These are phyloP conservation scores for Perognathus longimembris DNA, from an alignment of 2,113 vertebrate genomes.

Conservation along the genomic window DNA sequence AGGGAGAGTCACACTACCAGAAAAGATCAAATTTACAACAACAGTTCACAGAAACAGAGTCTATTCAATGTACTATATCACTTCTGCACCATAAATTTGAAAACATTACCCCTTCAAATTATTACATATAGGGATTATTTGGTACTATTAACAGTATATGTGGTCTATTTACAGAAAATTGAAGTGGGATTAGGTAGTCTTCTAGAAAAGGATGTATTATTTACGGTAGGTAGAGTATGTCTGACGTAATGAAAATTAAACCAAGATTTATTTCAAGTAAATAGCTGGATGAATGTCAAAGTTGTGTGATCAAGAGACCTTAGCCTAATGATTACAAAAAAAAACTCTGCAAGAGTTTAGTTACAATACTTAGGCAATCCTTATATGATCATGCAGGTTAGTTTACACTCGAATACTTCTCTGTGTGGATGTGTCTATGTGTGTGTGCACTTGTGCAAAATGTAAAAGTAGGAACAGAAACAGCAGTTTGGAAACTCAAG, in stretches of 20 bases:
- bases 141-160: neutral
- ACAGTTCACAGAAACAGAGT: neutral
- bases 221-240: neutral
- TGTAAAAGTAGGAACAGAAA: neutral
- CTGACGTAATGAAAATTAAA: neutral
- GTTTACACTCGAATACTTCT: neutral
- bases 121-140: neutral
- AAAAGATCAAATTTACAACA: neutral
- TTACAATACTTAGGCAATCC: neutral
- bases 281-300: neutral
- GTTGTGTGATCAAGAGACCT: neutral
- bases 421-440: neutral
- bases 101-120: neutral
- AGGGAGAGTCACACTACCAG: too few relatives aligned
- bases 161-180: neutral
- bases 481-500: neutral
- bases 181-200: neutral
- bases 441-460: too few relatives aligned
- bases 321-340: neutral
- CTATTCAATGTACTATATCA: neutral
- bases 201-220: neutral
- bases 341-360: rapidly evolving
- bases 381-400: neutral
- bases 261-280: neutral
- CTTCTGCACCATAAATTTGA: neutral